phyloP scores from a whole-genome alignment of 2,888 invertebrate genomes.

The Cheilosia variabilis region DNA sequence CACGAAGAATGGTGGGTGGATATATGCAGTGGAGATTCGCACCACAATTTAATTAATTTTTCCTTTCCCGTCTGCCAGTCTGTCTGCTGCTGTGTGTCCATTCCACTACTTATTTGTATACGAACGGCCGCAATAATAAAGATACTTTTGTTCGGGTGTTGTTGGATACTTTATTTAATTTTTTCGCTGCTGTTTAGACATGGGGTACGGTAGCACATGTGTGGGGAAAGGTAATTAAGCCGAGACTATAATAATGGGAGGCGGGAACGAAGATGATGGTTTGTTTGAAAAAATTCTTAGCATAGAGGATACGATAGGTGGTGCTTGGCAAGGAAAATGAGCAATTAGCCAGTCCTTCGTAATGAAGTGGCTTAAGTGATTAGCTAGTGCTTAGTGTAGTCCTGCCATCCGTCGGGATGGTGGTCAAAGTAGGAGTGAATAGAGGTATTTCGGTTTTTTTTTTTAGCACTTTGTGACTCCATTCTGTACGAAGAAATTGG shows the following conservation, averaged over 20 bases:
- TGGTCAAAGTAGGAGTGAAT: neutral
- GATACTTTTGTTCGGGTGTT: constrained; percentile 30
- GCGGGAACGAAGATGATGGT: constrained; percentile 12
- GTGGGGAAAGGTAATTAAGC: constrained; percentile 61
- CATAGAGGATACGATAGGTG: neutral
- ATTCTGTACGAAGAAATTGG: no score
- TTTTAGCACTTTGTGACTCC: no score
- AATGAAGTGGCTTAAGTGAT: constrained; percentile 24
- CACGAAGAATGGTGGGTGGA: neutral
- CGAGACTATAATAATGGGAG: constrained; percentile 25
- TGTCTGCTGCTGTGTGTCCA: constrained; percentile 12
- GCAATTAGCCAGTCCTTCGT: constrained; percentile 33
- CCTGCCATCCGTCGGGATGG: neutral
- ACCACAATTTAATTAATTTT: constrained; percentile 72
- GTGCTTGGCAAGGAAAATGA: constrained; percentile 13
- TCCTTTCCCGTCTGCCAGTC: constrained; percentile 54
- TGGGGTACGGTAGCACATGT: constrained; percentile 33
- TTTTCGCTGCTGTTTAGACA: constrained; percentile 1
- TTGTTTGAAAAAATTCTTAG: constrained; percentile 18
- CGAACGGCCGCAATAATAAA: constrained; percentile 21
- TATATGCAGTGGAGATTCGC: constrained; percentile 18
- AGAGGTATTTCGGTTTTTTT: no score
- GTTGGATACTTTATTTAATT: constrained; percentile 10
- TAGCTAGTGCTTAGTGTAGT: neutral
- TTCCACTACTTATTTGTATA: neutral